A percentile compares a stretch with the other conserved stretches of the same genome.
Evolutionary conservation across 30 jellyfish, hydroid and myxozoan genomes (phyloP).

Genomic region (Hydractinia echinata): DNA sequence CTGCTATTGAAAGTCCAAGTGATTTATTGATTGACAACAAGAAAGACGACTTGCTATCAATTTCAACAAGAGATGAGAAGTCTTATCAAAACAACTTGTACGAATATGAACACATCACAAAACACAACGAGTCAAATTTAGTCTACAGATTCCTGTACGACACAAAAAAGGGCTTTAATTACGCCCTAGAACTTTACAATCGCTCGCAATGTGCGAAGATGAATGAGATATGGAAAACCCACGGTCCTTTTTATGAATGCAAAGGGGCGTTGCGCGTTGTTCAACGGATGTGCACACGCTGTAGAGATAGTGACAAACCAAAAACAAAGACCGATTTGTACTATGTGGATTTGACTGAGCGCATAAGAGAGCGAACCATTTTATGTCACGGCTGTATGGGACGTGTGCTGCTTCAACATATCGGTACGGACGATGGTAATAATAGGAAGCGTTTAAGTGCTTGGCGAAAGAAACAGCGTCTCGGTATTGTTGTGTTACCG

Average conservation of each 20-base stretch:
- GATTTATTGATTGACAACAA: conserved; percentile 2
- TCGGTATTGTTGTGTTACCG: not conserved
- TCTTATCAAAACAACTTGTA: not conserved
- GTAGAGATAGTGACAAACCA: conserved; percentile 24
- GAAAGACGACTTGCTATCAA: conserved; percentile 15
- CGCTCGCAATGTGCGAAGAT: conserved; percentile 6
- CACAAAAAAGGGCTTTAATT: not conserved
- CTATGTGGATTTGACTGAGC: conserved; percentile 19
- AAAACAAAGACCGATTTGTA: conserved; percentile 27
- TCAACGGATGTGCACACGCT: conserved; percentile 34
- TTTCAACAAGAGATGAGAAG: not conserved
- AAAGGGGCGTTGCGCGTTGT: conserved; percentile 32
- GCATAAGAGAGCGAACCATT: conserved; percentile 19
- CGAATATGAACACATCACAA: not conserved
- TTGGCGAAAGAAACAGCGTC: not conserved
- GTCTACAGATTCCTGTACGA: conserved; percentile 3
- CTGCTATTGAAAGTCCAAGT: conserved; percentile 23
- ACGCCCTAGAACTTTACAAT: conserved; percentile 20
- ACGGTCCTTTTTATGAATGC: conserved; percentile 21
- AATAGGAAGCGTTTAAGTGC: not conserved
- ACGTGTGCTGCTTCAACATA: not conserved
- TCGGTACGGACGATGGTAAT: conserved; percentile 5
- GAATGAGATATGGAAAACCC: conserved; percentile 9
- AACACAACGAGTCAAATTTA: not conserved
- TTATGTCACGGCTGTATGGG: conserved; percentile 41